Conservation (phyloP, 2,797 vertebrate species). For the Sternotherus odoratus region DNA sequence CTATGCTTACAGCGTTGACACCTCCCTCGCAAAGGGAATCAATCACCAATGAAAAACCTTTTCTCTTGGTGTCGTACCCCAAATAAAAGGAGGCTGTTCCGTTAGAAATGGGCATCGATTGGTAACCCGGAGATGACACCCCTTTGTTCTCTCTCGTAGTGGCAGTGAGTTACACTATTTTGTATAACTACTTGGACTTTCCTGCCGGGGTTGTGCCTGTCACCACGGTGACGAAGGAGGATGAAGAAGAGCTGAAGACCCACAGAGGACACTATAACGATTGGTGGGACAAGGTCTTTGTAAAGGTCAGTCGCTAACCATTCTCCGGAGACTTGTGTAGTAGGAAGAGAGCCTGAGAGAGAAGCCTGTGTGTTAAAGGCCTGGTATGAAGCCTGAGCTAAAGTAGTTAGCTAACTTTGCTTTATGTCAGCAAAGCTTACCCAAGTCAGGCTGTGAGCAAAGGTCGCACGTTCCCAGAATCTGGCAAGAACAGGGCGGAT, state of each 20-base stretch:
- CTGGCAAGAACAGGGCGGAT: too few relatives aligned
- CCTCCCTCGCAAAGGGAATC: background rate
- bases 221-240: conserved; percentile 84
- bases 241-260: conserved; percentile 86
- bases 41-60: background rate
- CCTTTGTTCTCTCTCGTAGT: conserved; percentile 68
- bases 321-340: too few relatives aligned
- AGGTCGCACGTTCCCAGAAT: too few relatives aligned
- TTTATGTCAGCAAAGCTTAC: too few relatives aligned
- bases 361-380: too few relatives aligned
- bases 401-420: too few relatives aligned
- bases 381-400: too few relatives aligned
- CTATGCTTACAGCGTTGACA: background rate
- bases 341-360: too few relatives aligned
- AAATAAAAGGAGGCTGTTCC: background rate
- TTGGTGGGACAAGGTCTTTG: conserved; percentile 79
- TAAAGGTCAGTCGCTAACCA: conserved; percentile 67
- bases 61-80: background rate
- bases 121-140: background rate
- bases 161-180: conserved; percentile 70
- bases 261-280: conserved; percentile 85
- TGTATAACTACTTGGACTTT: conserved; percentile 91
- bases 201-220: conserved; percentile 89
- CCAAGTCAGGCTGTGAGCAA: too few relatives aligned
- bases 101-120: background rate